Percentiles rank a stretch among this genome's conserved stretches.
Evolutionary conservation across 2,888 invertebrate genomes (phyloP).

Genomic region (Mechanitis messenoides): DNA sequence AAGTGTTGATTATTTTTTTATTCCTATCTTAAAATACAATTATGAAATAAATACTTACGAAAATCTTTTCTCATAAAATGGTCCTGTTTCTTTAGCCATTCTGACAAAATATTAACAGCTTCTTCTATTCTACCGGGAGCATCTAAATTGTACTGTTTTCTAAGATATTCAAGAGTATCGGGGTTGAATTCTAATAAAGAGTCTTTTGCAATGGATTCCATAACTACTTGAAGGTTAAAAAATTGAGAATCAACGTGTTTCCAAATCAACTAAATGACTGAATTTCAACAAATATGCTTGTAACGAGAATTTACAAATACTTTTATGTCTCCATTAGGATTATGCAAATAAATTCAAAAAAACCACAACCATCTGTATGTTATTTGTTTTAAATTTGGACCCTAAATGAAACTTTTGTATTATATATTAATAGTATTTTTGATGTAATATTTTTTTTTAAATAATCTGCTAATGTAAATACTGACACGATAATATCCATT

Average conservation of each 20-base stretch:
- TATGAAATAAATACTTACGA: constrained; percentile 22
- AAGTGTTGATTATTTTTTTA: not conserved
- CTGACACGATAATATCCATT: too few relatives aligned
- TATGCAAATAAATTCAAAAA: not conserved
- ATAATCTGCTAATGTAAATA: too few relatives aligned
- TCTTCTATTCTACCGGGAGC: constrained; percentile 35
- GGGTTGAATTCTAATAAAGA: constrained; percentile 29
- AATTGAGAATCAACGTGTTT: not conserved
- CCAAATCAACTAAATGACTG: not conserved
- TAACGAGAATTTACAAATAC: not conserved
- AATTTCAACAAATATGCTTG: not conserved
- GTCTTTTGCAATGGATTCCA: constrained; percentile 35
- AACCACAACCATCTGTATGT: not conserved
- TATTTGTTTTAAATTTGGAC: too few relatives aligned
- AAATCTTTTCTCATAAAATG: constrained; percentile 41
- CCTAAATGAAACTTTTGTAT: too few relatives aligned
- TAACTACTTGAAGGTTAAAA: constrained; percentile 20
- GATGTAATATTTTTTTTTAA: too few relatives aligned
- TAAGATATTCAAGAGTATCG: constrained; percentile 33
- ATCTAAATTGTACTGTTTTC: constrained; percentile 37
- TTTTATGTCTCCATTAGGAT: not conserved
- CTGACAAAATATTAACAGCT: constrained; percentile 37
- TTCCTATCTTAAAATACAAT: not conserved
- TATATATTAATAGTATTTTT: too few relatives aligned
- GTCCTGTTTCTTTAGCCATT: constrained; percentile 44